These are phyloP conservation scores for Tetragonisca angustula DNA, from an alignment of 2,888 invertebrate genomes.

Conservation along the genomic window DNA sequence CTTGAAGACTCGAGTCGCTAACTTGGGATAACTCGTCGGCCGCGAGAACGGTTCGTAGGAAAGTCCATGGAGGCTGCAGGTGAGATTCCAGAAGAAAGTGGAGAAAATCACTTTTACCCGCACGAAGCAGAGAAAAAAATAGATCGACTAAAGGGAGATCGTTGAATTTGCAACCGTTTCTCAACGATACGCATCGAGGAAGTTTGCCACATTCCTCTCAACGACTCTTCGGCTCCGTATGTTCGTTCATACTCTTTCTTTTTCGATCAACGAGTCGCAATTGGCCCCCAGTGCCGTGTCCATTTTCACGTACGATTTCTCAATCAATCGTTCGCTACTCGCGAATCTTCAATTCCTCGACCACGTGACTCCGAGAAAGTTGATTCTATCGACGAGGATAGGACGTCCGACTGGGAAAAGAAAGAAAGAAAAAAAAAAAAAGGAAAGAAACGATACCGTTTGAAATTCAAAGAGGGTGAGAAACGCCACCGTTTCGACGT, in stretches of 20 bases:
- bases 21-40: not conserved
- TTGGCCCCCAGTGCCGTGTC: not conserved
- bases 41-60: constrained; percentile 27
- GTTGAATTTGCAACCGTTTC: constrained; percentile 35
- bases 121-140: constrained; percentile 44
- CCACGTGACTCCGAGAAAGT: not conserved
- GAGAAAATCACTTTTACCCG: constrained; percentile 68
- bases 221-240: not conserved
- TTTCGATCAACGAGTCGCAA: constrained; percentile 1
- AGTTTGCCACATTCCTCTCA: constrained; percentile 11
- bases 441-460: not conserved
- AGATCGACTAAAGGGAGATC: constrained; percentile 25
- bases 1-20: too few relatives aligned
- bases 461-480: constrained; percentile 60
- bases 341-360: not conserved
- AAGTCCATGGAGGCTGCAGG: constrained; percentile 36
- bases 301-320: not conserved
- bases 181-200: constrained; percentile 25
- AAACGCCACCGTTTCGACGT: constrained; percentile 70
- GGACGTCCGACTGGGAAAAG: not conserved
- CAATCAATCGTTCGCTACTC: not conserved
- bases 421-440: not conserved
- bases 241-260: not conserved
- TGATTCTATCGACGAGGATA: accelerated
- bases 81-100: constrained; percentile 70